These are phyloP conservation scores for Athetis lepigone DNA, from an alignment of 2,888 invertebrate species.

Conservation along the genomic window DNA sequence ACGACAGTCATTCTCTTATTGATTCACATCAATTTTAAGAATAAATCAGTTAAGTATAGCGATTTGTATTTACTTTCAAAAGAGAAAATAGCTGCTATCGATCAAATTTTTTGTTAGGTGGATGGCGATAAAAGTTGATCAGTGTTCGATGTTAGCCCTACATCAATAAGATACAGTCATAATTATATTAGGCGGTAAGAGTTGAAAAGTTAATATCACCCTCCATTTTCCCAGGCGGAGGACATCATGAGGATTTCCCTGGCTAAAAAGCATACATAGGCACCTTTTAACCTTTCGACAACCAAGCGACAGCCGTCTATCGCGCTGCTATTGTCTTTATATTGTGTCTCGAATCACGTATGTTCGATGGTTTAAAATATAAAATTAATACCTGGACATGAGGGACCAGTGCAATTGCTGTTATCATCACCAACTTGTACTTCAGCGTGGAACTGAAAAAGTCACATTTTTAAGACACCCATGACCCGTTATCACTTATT, in stretches of 20 bases:
- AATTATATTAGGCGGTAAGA: too few species aligned
- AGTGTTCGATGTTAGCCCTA: neutral
- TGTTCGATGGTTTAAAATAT: too few species aligned
- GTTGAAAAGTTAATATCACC: too few species aligned
- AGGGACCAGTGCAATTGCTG: conserved; percentile 55
- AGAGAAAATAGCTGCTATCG: neutral
- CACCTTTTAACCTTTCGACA: too few species aligned
- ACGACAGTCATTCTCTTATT: neutral
- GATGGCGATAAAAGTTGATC: neutral
- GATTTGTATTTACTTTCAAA: neutral
- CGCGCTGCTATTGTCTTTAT: too few species aligned
- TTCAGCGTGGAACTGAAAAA: conserved; percentile 92
- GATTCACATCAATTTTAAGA: neutral
- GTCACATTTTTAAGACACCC: neutral
- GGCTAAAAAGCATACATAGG: too few species aligned
- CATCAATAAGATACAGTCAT: too few species aligned
- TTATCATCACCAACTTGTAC: conserved; percentile 75
- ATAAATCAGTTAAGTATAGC: neutral
- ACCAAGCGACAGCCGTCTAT: too few species aligned
- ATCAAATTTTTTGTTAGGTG: conserved; percentile 3
- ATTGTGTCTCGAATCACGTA: too few species aligned
- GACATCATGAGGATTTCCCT: too few species aligned
- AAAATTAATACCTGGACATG: conserved; percentile 65
- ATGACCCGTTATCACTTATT: neutral
- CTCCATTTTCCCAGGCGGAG: too few species aligned